These are phyloP conservation scores for Scaptomyza flava DNA, from an alignment of 2,888 invertebrate species.

Conservation along the genomic window DNA sequence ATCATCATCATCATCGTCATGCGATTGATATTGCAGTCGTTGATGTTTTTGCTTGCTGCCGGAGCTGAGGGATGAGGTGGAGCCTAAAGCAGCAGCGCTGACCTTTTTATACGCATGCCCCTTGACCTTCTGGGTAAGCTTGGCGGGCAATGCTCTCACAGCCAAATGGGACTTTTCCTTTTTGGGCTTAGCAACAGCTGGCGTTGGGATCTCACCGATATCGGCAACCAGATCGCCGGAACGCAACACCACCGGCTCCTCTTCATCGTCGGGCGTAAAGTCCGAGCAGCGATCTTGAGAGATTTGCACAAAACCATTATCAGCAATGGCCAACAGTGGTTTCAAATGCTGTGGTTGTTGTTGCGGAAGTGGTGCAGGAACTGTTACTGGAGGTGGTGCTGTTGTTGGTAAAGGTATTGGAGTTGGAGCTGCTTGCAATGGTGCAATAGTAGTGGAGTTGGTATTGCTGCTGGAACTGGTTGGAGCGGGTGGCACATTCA, in stretches of 20 bases:
- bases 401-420: constrained; percentile 1
- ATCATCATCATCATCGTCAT: constrained; percentile 75
- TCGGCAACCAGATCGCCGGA: constrained; percentile 65
- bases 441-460: constrained; percentile 13
- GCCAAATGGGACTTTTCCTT: constrained; percentile 83
- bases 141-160: constrained; percentile 83
- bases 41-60: constrained; percentile 81
- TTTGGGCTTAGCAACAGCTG: constrained; percentile 71
- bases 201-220: constrained; percentile 8
- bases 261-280: constrained; percentile 83
- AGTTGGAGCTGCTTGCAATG: constrained; percentile 1
- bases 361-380: constrained; percentile 23
- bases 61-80: constrained; percentile 71
- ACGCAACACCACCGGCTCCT: constrained; percentile 82
- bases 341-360: constrained; percentile 52
- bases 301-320: constrained; percentile 83
- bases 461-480: constrained; percentile 14
- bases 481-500: constrained; percentile 58
- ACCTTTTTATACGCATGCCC: constrained; percentile 83
- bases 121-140: constrained; percentile 84
- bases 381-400: constrained; percentile 16
- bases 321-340: constrained; percentile 82
- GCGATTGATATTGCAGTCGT: constrained; percentile 76
- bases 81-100: constrained; percentile 69
- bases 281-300: constrained; percentile 82